Conservation (phyloP, 2,797 vertebrate species). For the Pseudomugil tenellus region DNA sequence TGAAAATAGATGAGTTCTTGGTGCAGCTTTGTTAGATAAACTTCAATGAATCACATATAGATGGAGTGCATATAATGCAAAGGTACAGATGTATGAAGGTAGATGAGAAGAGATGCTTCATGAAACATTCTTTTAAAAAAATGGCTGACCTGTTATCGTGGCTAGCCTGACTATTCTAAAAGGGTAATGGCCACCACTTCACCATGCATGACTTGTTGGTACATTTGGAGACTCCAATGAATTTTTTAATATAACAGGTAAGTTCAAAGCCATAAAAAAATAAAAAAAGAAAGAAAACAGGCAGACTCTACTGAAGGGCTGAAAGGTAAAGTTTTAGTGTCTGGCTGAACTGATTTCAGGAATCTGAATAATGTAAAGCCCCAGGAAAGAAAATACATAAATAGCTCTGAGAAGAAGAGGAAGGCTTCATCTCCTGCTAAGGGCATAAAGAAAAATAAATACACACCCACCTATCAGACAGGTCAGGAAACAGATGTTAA, state of each 20-base stretch:
- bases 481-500: conserved; percentile 1
- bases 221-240: conserved; percentile 47
- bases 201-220: conserved; percentile 56
- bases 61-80: conserved; percentile 4
- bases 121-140: conserved; percentile 29
- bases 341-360: conserved; percentile 47
- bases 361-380: conserved; percentile 69
- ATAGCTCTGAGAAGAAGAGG: conserved; percentile 47
- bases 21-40: conserved; percentile 6
- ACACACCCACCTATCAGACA: not conserved
- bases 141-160: conserved; percentile 28
- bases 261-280: conserved; percentile 39
- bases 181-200: conserved; percentile 46
- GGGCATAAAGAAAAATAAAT: conserved; percentile 12
- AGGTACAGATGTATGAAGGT: conserved; percentile 9
- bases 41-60: conserved; percentile 4
- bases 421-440: conserved; percentile 21
- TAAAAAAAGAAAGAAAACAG: not conserved
- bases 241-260: conserved; percentile 68
- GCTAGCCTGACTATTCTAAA: conserved; percentile 25
- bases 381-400: conserved; percentile 44
- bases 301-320: conserved; percentile 50
- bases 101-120: conserved; percentile 15
- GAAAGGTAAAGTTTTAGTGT: conserved; percentile 45
- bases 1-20: conserved; percentile 6